Conservation (phyloP, 2,797 vertebrate genomes). For the Eupleurogrammus muticus region DNA sequence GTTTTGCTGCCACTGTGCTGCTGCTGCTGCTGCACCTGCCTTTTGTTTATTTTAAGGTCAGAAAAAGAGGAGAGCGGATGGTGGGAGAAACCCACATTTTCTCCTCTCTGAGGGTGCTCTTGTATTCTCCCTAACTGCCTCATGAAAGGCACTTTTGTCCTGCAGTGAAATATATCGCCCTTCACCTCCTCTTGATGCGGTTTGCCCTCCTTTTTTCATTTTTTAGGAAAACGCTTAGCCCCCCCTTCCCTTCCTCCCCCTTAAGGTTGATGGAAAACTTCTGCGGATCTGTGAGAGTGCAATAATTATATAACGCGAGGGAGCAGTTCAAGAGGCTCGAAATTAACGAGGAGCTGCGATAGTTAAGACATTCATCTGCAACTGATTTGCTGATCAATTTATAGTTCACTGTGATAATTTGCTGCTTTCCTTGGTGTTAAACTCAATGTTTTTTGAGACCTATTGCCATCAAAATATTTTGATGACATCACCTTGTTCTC, state of each 20-base stretch:
- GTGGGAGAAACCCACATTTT: slow-evolving; percentile 77
- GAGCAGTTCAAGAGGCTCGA: slow-evolving; percentile 39
- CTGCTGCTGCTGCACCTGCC: slow-evolving; percentile 80
- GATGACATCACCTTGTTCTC: not conserved
- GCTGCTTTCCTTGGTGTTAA: not conserved
- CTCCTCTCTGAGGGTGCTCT: slow-evolving; percentile 74
- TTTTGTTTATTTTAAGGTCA: slow-evolving; percentile 84
- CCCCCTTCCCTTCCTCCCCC: slow-evolving; percentile 17
- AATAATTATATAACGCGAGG: slow-evolving; percentile 37
- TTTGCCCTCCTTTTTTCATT: slow-evolving; percentile 74
- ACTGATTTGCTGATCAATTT: not conserved
- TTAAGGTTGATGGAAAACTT: slow-evolving; percentile 65
- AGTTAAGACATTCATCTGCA: not conserved
- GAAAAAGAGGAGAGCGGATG: slow-evolving; percentile 75
- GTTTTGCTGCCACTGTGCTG: slow-evolving; percentile 58
- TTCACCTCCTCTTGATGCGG: slow-evolving; percentile 83
- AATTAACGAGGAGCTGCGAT: slow-evolving; percentile 10
- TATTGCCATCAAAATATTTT: not conserved
- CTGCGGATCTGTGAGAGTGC: slow-evolving; percentile 48
- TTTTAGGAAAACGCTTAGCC: slow-evolving; percentile 67
- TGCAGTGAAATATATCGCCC: slow-evolving; percentile 81
- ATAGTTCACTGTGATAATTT: not conserved
- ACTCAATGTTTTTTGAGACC: not conserved
- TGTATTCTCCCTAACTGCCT: slow-evolving; percentile 73
- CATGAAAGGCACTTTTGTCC: slow-evolving; percentile 84